Evolutionary conservation across 2,797 vertebrate species (phyloP), one percentile per base, ranked within the genome.

Genomic region (Poeciliopsis gracilis): DNA sequence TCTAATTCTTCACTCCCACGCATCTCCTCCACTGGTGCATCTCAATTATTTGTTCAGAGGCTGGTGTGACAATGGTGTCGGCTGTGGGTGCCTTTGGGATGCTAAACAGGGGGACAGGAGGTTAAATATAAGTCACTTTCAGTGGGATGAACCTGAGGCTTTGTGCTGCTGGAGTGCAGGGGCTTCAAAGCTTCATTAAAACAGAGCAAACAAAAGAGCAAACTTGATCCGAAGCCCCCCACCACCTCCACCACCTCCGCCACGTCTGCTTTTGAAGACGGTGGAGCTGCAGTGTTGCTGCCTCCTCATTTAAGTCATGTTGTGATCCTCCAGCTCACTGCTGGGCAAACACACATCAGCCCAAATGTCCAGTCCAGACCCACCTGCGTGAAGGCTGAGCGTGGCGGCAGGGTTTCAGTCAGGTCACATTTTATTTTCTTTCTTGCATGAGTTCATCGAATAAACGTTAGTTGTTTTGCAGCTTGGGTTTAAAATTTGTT

Each of bases 171-270:
- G 89, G 89, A 97, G 96, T 96, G 96, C 94, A 94, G 94, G 95
- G 94, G 97, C 97, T 97, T 99, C 98, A 99, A 99, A 99, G 97
- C 94, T 94, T 76, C 93, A 95, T 97, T 97, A 95, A 93, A 95
- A 96, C 94, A 95, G 91, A 79, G 75, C 75, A 89, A 86, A 94
- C 93, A 95, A 93, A 95, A 92, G 87, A 90, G 86, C 61, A 85
- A 89, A 97, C 97, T 97, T 97, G 96, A 97, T 97, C 96, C 93
- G 93, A 94, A 93, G 92, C 33, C 77, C 70, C 51, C 51, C 63
- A 41, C 33, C 33, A 23, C 41, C 41, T 43, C 59, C 36, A 4
- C 61, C 16, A 2, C 23, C 61, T 20, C 61, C 36, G 41, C 63
- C 18, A 41, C 49, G 77, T 94, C 89, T 88, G 94, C 96, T 96